Conservation (phyloP, 2,888 invertebrate species). For the Micoletzkya japonica region DNA sequence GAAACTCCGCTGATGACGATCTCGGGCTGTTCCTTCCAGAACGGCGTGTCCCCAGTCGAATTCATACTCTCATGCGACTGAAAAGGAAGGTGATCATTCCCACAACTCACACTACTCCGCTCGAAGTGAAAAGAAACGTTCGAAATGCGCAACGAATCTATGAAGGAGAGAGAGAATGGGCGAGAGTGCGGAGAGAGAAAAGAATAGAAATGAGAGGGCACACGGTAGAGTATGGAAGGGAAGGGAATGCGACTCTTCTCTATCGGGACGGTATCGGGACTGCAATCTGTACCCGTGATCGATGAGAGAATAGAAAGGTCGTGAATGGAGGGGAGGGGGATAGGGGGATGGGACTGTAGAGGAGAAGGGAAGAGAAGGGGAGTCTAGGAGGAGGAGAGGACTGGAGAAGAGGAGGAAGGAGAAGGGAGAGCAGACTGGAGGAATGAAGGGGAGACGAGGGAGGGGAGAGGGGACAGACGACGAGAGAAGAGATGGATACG, state of each 20-base stretch:
- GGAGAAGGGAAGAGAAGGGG: conserved; percentile 7
- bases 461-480: neutral
- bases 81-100: conserved; percentile 27
- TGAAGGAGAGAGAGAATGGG: conserved; percentile 12
- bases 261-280: conserved; percentile 3
- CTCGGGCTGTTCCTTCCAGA: conserved; percentile 64
- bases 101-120: neutral
- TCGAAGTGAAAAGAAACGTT: neutral
- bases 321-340: neutral
- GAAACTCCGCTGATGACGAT: conserved; percentile 69
- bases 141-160: neutral
- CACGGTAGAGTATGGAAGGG: neutral
- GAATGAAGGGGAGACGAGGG: neutral
- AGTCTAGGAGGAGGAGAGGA: conserved; percentile 11
- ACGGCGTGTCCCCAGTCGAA: conserved; percentile 46
- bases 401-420: too few relatives aligned
- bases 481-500: neutral
- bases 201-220: too few relatives aligned
- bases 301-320: neutral
- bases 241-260: neutral
- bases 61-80: conserved; percentile 57
- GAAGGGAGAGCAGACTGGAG: neutral
- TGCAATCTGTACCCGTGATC: conserved; percentile 25
- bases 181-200: too few relatives aligned
- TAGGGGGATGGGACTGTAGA: conserved; percentile 12